Evolutionary conservation across 1,140 invertebrate species (phyloP), one percentile per base, ranked within the genome.

Genomic region (Drosophila sturtevanti): DNA sequence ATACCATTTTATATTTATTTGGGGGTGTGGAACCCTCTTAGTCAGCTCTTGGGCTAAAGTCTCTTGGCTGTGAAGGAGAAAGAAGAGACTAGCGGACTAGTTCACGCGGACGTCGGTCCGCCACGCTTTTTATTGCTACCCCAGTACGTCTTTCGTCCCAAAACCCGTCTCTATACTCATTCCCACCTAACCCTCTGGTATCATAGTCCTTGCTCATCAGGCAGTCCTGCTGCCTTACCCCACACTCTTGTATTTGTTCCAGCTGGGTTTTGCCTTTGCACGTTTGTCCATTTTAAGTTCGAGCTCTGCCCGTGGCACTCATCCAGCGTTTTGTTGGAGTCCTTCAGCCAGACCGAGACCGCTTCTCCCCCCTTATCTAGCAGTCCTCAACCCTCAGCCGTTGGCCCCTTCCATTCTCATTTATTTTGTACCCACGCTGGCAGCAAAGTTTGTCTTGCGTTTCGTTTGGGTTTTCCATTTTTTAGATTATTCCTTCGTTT

Each of bases 401-500:
- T 35, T 18, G 9, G 35, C 10, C 41, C 48, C 12, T 34, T 60
- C 41, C 72, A 11, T 69, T 72, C 79, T 89, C 79, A 89, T 89
- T 89, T 84, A 89, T 89, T 89, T 89, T 84, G 85, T 82, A 89
- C 84, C 84, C 84, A 89, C 85, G 84, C 79, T 89, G 77, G 73
- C 80, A 77, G 80, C 80, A 89, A 89, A 89, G 84, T 89, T 89
- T 89, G 84, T 89, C 84, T 89, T 89, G 84, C 84, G 79, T 86
- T 87, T 77, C 84, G 82, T 89, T 84, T 84, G 79, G 84, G 80
- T 89, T 89, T 55, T 80, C 74, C 84, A 84, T 87, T 87, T 89
- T 89, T 89, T 89, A 89, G 85, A 82, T 89, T 89, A 89, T 89
- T 87, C 77, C 79, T 89, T 89, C 72, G 65, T 69, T 70, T 69